Evolutionary conservation across 2,797 vertebrate species (phyloP).

Genomic region (Zenarchopterus dispar): DNA sequence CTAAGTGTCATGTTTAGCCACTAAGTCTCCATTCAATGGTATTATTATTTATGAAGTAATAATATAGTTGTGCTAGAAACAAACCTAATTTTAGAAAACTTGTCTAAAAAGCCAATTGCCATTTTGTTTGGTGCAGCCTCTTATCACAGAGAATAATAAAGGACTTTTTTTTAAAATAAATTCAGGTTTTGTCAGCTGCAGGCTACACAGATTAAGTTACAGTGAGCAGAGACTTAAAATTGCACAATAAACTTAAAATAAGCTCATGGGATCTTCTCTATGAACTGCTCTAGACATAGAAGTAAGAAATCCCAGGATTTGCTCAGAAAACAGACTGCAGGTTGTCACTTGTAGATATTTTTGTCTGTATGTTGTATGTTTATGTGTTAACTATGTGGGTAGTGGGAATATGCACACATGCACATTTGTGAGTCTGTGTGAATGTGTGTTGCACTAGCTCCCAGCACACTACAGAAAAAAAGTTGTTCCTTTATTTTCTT

Average conservation of each 20-base stretch:
- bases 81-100: neutral
- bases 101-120: slow-evolving; percentile 48
- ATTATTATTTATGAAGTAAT: too few relatives aligned
- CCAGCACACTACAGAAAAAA: slow-evolving; percentile 64
- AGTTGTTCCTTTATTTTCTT: slow-evolving; percentile 75
- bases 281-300: slow-evolving; percentile 69
- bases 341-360: slow-evolving; percentile 54
- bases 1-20: too few relatives aligned
- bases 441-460: slow-evolving; percentile 63
- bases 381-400: slow-evolving; percentile 73
- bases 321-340: slow-evolving; percentile 39
- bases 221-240: slow-evolving; percentile 58
- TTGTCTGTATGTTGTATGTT: slow-evolving; percentile 57
- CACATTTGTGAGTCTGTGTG: slow-evolving; percentile 74
- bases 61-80: too few relatives aligned
- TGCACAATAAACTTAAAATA: slow-evolving; percentile 58
- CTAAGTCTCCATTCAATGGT: too few relatives aligned
- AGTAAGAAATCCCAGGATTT: slow-evolving; percentile 71
- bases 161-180: slow-evolving; percentile 49
- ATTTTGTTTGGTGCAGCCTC: slow-evolving; percentile 36
- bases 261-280: slow-evolving; percentile 64
- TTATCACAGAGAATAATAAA: slow-evolving; percentile 25
- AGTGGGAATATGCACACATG: slow-evolving; percentile 67
- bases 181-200: slow-evolving; percentile 64
- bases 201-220: slow-evolving; percentile 62